Conservation (phyloP, 2,888 invertebrate species). For the Drosophila diplacantha region DNA sequence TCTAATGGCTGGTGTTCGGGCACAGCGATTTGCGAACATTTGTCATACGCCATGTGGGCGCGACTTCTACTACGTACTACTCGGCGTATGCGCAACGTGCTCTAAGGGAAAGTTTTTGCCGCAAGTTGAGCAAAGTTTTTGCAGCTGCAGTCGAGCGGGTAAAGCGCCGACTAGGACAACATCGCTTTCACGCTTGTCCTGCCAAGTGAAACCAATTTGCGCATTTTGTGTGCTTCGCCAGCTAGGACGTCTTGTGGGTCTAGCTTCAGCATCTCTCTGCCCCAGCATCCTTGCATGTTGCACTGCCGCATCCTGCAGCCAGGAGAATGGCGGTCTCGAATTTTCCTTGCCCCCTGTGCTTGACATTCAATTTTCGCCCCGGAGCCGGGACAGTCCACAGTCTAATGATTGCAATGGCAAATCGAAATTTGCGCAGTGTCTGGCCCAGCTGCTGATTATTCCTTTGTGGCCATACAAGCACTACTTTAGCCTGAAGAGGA, state of each 20-base stretch:
- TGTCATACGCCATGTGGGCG: conserved; percentile 37
- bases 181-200: conserved; percentile 56
- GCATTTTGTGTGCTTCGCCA: conserved; percentile 48
- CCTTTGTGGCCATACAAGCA: conserved; percentile 10
- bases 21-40: conserved; percentile 37
- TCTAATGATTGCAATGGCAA: conserved; percentile 27
- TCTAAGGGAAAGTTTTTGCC: conserved; percentile 31
- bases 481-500: background rate
- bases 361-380: conserved; percentile 42
- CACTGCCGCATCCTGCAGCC: conserved; percentile 24
- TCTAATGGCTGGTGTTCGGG: conserved; percentile 23
- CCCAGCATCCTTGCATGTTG: conserved; percentile 25
- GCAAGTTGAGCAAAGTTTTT: conserved; percentile 29
- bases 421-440: conserved; percentile 16
- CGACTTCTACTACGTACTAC: background rate
- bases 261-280: conserved; percentile 1
- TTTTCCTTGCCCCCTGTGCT: conserved; percentile 31
- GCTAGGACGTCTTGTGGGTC: conserved; percentile 24
- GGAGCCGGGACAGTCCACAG: background rate
- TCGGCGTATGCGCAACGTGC: conserved; percentile 32
- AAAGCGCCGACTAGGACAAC: conserved; percentile 21
- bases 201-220: conserved; percentile 48
- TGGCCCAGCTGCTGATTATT: conserved; percentile 25
- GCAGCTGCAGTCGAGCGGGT: conserved; percentile 9
- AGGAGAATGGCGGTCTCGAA: conserved; percentile 19